Percentiles rank a stretch among this genome's conserved stretches.
phyloP scores from a whole-genome alignment of 2,797 vertebrate genomes.

The Psittacula echo region DNA sequence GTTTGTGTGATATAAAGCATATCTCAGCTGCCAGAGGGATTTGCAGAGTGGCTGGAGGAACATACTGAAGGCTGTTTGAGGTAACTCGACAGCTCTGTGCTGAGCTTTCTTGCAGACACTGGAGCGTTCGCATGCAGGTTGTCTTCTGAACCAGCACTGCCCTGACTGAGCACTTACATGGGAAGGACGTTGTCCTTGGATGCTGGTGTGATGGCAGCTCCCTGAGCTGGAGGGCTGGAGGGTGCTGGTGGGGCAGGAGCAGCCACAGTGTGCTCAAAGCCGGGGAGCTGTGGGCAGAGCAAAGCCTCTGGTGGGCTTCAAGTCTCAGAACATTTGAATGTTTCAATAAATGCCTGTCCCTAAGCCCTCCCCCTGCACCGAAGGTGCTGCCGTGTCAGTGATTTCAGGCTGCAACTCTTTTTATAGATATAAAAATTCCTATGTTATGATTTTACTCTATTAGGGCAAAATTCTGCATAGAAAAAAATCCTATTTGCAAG shows the following conservation, averaged over 20 bases:
- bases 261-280: neutral
- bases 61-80: neutral
- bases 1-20: accelerated
- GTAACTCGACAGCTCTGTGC: neutral
- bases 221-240: neutral
- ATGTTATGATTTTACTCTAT: neutral
- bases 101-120: neutral
- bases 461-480: neutral
- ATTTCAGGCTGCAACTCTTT: neutral
- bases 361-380: neutral
- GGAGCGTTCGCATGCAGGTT: neutral
- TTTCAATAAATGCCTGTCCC: neutral
- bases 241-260: neutral
- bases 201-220: neutral
- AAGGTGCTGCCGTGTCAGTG: accelerated
- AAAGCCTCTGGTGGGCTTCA: neutral
- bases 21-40: neutral
- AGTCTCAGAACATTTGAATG: neutral
- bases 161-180: neutral
- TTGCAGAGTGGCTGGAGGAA: neutral
- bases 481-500: neutral
- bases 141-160: neutral
- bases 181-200: neutral
- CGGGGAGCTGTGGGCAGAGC: neutral
- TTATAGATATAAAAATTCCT: neutral